Percentiles rank a stretch among this genome's conserved stretches.
These are phyloP conservation scores for Thera obeliscata DNA, from an alignment of 2,888 invertebrate species.

Conservation along the genomic window DNA sequence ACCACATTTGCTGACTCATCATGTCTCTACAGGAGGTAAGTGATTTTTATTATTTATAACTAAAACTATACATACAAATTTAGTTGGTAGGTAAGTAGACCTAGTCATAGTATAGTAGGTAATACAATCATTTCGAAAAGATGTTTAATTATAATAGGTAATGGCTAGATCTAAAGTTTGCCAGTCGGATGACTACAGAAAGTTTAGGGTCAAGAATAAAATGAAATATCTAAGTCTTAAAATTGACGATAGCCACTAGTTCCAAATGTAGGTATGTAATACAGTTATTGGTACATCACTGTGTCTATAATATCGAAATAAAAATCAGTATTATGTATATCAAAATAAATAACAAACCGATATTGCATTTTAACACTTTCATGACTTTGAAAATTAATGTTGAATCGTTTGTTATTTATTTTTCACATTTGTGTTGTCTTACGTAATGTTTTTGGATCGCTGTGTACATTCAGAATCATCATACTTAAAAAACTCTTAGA, in stretches of 20 bases:
- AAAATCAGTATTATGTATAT: slow-evolving; percentile 4
- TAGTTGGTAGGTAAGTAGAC: too few relatives aligned
- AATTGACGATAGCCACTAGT: slow-evolving; percentile 2
- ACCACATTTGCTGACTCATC: slow-evolving; percentile 48
- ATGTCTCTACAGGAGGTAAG: slow-evolving; percentile 79
- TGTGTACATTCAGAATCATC: slow-evolving; percentile 3
- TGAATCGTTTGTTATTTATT: slow-evolving; percentile 22
- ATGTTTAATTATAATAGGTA: too few relatives aligned
- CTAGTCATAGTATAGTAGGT: too few relatives aligned
- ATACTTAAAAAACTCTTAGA: slow-evolving; percentile 2
- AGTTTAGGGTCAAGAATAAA: too few relatives aligned
- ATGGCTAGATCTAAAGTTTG: too few relatives aligned
- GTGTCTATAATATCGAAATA: background rate
- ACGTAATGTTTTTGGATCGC: slow-evolving; percentile 31
- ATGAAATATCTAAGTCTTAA: too few relatives aligned
- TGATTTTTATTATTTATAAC: background rate
- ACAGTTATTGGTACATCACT: background rate
- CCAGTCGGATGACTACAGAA: background rate
- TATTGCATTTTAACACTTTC: background rate
- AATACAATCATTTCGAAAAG: too few relatives aligned
- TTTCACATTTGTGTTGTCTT: slow-evolving; percentile 27
- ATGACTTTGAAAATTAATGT: background rate
- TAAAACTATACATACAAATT: background rate
- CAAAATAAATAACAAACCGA: slow-evolving; percentile 27
- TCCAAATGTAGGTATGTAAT: background rate